Conservation (phyloP, 2,888 invertebrate species). For the Drosophila picticornis region DNA sequence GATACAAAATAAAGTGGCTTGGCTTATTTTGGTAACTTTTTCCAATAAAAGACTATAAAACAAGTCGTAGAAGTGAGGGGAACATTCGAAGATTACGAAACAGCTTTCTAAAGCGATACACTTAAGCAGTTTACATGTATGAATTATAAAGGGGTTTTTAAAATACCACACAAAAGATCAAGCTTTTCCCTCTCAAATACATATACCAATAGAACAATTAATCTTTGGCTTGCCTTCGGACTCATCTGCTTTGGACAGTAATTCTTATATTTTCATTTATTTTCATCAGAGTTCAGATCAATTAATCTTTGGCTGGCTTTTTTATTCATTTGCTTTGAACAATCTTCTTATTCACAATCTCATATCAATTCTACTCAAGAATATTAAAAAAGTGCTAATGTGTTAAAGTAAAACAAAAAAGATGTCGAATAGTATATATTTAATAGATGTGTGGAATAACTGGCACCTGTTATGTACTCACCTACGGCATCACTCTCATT, state of each 20-base stretch:
- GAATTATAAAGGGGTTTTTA: not conserved
- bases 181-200: no score
- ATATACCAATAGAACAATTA: not conserved
- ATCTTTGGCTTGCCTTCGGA: not conserved
- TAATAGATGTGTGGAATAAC: not conserved
- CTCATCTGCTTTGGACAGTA: not conserved
- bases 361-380: not conserved
- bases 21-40: not conserved
- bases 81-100: not conserved
- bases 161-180: not conserved
- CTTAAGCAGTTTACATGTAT: not conserved
- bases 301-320: not conserved
- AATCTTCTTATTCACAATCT: not conserved
- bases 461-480: slow-evolving; percentile 44
- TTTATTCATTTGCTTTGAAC: not conserved
- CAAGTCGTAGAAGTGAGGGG: not conserved
- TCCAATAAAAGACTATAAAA: no score
- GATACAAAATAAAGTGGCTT: not conserved
- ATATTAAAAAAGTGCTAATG: not conserved
- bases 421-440: not conserved
- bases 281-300: not conserved
- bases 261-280: not conserved
- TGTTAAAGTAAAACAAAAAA: not conserved
- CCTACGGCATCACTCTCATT: slow-evolving; percentile 70
- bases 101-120: not conserved